phyloP scores from a whole-genome alignment of 2,888 invertebrate species.

The Schizaphis graminum region DNA sequence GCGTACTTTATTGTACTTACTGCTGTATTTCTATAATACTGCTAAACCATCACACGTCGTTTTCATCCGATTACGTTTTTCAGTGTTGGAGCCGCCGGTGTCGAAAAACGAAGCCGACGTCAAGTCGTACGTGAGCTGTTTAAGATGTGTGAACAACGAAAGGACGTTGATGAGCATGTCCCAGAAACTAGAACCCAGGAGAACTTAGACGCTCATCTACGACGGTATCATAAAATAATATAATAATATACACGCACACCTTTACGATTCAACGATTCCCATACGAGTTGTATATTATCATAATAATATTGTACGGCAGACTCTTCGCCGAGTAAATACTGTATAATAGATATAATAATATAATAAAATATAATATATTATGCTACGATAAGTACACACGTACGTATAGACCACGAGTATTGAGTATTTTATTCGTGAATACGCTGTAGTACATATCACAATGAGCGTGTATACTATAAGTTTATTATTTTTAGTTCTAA shows the following conservation, averaged over 20 bases:
- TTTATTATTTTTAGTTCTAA: neutral
- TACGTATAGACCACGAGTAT: neutral
- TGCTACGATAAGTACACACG: neutral
- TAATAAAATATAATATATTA: neutral
- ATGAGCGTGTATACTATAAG: neutral
- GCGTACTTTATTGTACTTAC: neutral
- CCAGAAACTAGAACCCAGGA: slow-evolving; percentile 81
- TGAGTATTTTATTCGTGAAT: neutral
- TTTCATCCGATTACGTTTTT: slow-evolving; percentile 67
- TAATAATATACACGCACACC: neutral
- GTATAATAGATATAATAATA: too few relatives aligned
- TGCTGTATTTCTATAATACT: neutral
- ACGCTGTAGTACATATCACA: neutral
- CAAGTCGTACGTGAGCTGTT: slow-evolving; percentile 79
- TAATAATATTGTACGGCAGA: too few relatives aligned
- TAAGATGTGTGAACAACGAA: slow-evolving; percentile 86
- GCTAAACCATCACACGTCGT: neutral
- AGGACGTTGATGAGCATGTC: slow-evolving; percentile 82
- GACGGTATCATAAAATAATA: neutral
- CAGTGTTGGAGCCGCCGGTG: slow-evolving; percentile 80
- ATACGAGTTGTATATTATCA: too few relatives aligned
- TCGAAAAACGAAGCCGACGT: slow-evolving; percentile 81
- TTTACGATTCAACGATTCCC: too few relatives aligned
- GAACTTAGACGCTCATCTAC: slow-evolving; percentile 70
- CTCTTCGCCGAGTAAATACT: too few relatives aligned